Evolutionary conservation across 2,113 vertebrate species (phyloP).

Genomic region (Pituophis catenifer): DNA sequence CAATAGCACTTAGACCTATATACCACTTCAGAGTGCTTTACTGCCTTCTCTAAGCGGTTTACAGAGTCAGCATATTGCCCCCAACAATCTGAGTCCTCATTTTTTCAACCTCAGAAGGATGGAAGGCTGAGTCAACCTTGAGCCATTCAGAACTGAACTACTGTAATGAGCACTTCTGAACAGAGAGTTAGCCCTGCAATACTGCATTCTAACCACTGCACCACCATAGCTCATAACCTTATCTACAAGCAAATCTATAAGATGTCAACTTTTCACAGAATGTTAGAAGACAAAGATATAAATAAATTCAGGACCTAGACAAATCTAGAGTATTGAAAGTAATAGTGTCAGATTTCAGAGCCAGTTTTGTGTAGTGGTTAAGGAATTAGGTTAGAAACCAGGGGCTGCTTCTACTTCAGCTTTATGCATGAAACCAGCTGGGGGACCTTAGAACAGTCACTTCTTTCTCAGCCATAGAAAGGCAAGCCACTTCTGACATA

Average conservation of each 20-base stretch:
- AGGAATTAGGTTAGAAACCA: not conserved
- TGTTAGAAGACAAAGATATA: not conserved
- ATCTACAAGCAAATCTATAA: not conserved
- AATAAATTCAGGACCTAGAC: not conserved
- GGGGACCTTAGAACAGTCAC: not conserved
- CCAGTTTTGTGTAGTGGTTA: not conserved
- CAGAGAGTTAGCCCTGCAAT: no score
- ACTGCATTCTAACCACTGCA: no score
- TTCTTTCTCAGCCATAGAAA: not conserved
- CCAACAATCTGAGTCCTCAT: no score
- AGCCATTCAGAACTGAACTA: no score
- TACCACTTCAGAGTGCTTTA: no score
- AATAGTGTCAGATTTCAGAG: not conserved
- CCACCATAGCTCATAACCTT: not conserved
- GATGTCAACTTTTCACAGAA: not conserved
- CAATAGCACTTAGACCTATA: no score
- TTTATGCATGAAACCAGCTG: not conserved
- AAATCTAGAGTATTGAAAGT: not conserved
- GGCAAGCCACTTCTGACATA: not conserved
- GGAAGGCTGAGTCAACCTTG: no score
- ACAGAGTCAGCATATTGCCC: no score
- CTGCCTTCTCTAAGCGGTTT: no score
- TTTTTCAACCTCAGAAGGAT: no score
- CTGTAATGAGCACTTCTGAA: no score
- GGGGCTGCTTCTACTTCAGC: not conserved